Conservation (phyloP, 2,797 vertebrate genomes). For the Leptatherina wallacei region DNA sequence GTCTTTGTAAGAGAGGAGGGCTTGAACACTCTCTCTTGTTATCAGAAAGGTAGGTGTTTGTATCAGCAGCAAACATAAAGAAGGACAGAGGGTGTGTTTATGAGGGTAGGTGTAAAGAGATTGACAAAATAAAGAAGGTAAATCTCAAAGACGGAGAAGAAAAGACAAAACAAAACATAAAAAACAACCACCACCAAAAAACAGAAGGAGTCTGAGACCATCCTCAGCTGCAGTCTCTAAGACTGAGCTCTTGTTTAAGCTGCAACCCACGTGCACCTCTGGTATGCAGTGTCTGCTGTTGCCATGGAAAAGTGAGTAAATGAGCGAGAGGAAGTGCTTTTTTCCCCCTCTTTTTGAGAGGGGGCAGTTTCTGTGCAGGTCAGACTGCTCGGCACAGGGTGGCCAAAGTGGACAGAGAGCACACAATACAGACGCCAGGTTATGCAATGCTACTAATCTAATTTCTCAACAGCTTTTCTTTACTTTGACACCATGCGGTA, state of each 20-base stretch:
- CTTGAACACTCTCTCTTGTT: slow-evolving; percentile 51
- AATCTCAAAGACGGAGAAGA: slow-evolving; percentile 10
- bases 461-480: slow-evolving; percentile 29
- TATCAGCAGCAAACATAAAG: slow-evolving; percentile 14
- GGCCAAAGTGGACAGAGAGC: slow-evolving; percentile 42
- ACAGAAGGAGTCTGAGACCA: slow-evolving; percentile 42
- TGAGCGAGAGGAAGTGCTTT: slow-evolving; percentile 55
- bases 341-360: slow-evolving; percentile 32
- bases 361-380: slow-evolving; percentile 64
- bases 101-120: slow-evolving; percentile 10
- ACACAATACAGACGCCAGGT: slow-evolving; percentile 39
- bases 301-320: slow-evolving; percentile 81
- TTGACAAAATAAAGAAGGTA: slow-evolving; percentile 38
- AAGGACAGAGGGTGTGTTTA: slow-evolving; percentile 22
- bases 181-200: not conserved
- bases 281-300: slow-evolving; percentile 84
- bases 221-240: slow-evolving; percentile 59
- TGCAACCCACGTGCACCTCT: slow-evolving; percentile 80
- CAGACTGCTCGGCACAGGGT: slow-evolving; percentile 43
- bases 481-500: slow-evolving; percentile 14
- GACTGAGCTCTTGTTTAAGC: slow-evolving; percentile 80
- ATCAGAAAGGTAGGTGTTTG: slow-evolving; percentile 48
- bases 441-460: slow-evolving; percentile 26
- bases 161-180: slow-evolving; percentile 16
- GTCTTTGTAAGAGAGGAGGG: slow-evolving; percentile 70